Evolutionary conservation across 2,797 vertebrate species (phyloP).

Genomic region (Alca torda): DNA sequence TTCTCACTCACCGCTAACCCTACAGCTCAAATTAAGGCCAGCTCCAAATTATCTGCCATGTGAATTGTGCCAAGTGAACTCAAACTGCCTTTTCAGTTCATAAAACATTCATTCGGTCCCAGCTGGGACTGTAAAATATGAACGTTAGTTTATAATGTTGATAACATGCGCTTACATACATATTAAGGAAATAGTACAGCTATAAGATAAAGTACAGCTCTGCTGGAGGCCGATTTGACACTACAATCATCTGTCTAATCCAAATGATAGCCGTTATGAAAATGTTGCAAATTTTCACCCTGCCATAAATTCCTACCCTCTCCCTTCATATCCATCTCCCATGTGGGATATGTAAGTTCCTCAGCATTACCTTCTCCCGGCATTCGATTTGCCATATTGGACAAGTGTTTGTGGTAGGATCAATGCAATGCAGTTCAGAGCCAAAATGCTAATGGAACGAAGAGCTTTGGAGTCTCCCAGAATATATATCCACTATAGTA

Average conservation of each 20-base stretch:
- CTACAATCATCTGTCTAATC: neutral
- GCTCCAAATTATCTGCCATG: neutral
- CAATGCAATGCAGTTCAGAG: neutral
- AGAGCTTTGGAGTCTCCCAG: neutral
- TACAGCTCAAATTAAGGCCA: neutral
- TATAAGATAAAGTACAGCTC: neutral
- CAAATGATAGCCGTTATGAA: neutral
- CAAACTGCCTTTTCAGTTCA: neutral
- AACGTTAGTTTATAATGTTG: neutral
- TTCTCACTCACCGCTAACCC: neutral
- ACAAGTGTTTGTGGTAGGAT: neutral
- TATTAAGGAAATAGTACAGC: neutral
- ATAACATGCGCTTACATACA: neutral
- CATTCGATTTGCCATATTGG: neutral
- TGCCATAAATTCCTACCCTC: neutral
- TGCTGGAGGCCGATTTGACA: neutral
- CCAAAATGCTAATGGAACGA: neutral
- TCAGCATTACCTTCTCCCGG: neutral
- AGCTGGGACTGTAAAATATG: neutral
- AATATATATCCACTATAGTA: neutral
- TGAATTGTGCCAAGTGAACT: neutral
- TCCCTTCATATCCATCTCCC: neutral
- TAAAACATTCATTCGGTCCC: neutral
- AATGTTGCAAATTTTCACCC: neutral
- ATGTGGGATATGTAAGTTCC: neutral